A percentile compares a stretch with the other conserved stretches of the same genome.
These are phyloP conservation scores for Scophthalmus maximus DNA, from an alignment of 2,113 vertebrate species.

Conservation along the genomic window DNA sequence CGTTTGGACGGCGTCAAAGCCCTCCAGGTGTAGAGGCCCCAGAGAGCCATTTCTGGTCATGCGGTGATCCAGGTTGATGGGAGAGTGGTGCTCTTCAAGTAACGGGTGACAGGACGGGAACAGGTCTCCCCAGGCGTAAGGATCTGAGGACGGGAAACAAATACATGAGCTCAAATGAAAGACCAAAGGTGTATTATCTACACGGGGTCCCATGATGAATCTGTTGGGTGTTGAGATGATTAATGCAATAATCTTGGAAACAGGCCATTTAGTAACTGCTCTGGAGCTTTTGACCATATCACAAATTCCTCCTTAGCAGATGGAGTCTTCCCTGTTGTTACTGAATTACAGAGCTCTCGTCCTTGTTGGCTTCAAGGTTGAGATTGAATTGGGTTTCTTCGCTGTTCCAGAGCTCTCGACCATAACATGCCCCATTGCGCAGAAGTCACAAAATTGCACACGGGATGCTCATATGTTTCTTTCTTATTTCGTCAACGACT, in stretches of 20 bases:
- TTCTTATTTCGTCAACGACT: too few relatives aligned
- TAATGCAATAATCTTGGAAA: neutral
- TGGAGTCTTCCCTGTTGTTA: neutral
- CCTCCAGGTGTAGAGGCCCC: slow-evolving; percentile 80
- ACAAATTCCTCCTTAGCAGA: neutral
- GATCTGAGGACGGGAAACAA: slow-evolving; percentile 50
- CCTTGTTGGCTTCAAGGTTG: too few relatives aligned
- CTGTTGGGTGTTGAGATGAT: neutral
- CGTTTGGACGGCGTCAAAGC: slow-evolving; percentile 80
- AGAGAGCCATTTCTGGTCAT: slow-evolving; percentile 75
- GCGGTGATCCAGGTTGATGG: slow-evolving; percentile 83
- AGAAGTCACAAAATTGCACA: too few relatives aligned
- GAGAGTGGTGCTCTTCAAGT: slow-evolving; percentile 83
- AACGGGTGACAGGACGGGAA: slow-evolving; percentile 70
- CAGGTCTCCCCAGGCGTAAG: slow-evolving; percentile 74
- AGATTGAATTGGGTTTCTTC: too few relatives aligned
- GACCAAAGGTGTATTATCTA: too few relatives aligned
- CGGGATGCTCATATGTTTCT: too few relatives aligned
- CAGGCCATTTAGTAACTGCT: neutral
- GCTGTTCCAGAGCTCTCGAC: too few relatives aligned
- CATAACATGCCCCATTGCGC: too few relatives aligned
- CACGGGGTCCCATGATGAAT: neutral
- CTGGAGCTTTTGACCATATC: slow-evolving; percentile 2
- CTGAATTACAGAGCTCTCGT: too few relatives aligned
- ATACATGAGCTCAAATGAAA: too few relatives aligned